Evolutionary conservation across 2,113 vertebrate genomes (phyloP).

Genomic region (Amia ocellicauda): DNA sequence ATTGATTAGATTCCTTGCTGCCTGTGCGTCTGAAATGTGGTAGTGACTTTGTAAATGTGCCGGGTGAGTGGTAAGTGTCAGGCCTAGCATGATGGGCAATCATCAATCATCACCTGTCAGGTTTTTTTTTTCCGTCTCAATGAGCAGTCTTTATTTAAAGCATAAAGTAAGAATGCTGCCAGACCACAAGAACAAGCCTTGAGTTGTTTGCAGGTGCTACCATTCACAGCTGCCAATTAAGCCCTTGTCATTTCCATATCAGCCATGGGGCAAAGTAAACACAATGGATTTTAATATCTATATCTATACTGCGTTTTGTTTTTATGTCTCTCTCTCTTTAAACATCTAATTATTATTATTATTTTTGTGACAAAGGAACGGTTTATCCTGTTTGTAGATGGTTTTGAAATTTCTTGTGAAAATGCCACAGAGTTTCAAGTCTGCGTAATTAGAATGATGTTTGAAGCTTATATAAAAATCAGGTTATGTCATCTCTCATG

Average conservation of each 20-base stretch:
- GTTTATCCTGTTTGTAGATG: too few species aligned
- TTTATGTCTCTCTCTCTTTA: too few species aligned
- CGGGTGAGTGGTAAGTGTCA: slow-evolving; percentile 75
- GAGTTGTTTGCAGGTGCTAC: slow-evolving; percentile 80
- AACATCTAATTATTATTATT: too few species aligned
- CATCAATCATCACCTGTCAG: slow-evolving; percentile 88
- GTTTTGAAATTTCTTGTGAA: too few species aligned
- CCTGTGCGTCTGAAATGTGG: slow-evolving; percentile 60
- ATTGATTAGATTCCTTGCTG: slow-evolving; percentile 50
- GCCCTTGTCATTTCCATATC: slow-evolving; percentile 70
- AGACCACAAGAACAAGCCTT: slow-evolving; percentile 82
- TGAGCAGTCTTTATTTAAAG: slow-evolving; percentile 84
- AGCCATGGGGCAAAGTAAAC: slow-evolving; percentile 70
- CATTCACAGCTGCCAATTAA: slow-evolving; percentile 82
- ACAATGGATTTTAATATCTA: slow-evolving; percentile 67
- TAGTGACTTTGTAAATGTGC: slow-evolving; percentile 48
- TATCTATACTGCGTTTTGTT: too few species aligned
- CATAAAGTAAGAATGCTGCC: slow-evolving; percentile 82
- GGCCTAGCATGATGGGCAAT: slow-evolving; percentile 75
- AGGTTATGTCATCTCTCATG: too few species aligned
- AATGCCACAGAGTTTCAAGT: too few species aligned
- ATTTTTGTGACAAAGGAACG: too few species aligned
- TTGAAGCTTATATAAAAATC: too few species aligned
- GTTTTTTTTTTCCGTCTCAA: slow-evolving; percentile 69
- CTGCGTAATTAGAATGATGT: too few species aligned